A percentile compares a stretch with the other conserved stretches of the same genome.
These are phyloP conservation scores for Acrocephalus arundinaceus DNA, from an alignment of 2,113 vertebrate species.

Conservation along the genomic window DNA sequence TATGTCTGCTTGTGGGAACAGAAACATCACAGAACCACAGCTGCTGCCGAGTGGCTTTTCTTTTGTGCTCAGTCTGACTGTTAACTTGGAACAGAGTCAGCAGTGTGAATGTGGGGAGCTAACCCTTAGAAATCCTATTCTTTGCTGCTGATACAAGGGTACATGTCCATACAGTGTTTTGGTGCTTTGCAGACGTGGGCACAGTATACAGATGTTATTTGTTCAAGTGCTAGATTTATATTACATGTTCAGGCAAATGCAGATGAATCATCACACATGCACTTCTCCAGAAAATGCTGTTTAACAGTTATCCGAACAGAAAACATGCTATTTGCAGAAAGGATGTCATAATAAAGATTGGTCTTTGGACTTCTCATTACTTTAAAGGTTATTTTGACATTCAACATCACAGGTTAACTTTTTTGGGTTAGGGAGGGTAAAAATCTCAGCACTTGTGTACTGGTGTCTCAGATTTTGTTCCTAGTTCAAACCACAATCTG, in stretches of 20 bases:
- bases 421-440: not conserved
- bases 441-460: not conserved
- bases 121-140: not conserved
- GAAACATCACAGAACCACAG: not conserved
- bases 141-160: not conserved
- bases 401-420: not conserved
- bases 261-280: not conserved
- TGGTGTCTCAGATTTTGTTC: not conserved
- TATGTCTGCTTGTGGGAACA: not conserved
- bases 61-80: not conserved
- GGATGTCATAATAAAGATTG: not conserved
- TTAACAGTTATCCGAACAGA: not conserved
- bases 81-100: not conserved
- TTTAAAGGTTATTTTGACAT: not conserved
- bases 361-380: not conserved
- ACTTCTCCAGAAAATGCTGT: not conserved
- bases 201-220: not conserved
- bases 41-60: not conserved
- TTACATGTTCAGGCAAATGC: not conserved
- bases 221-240: not conserved
- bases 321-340: not conserved
- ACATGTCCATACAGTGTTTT: slow-evolving; percentile 4
- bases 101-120: not conserved
- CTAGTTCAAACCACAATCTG: not conserved
- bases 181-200: not conserved